Evolutionary conservation across 2,113 vertebrate genomes (phyloP), one percentile per base, ranked within the genome.

Genomic region (Mohoua ochrocephala): DNA sequence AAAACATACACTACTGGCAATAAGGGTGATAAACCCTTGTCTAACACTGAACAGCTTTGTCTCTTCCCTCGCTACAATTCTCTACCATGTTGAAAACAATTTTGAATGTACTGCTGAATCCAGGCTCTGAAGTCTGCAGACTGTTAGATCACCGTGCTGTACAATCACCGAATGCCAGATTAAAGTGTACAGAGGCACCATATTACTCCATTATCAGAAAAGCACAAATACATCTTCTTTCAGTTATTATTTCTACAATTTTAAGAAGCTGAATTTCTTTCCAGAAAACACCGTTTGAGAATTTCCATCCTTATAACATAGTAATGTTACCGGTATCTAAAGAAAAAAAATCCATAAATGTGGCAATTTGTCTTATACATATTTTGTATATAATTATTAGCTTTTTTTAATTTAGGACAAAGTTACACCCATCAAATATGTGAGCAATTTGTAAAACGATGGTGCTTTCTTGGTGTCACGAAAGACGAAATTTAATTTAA

Each of bases 31-130:
- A 96, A 96, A 94, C 37, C 59, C 59, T 80, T 64, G 45, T 76
- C 79, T 80, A 71, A 95, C 73, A 81, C 45, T 22, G 60, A 59
- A 71, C 39, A 95, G 79, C 71, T 95, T 87, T 85, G 69, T 71
- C 85, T 83, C 75, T 49, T 92, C 69, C 64, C 71, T 87, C 0
- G 0, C 79, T 77, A 44, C 50, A 54, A 27, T 59, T 33, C 42
- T 70, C 85, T 47, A 50, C 65, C n/a, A 33, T 6, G 56, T 15
- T 90, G 77, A 63, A 94, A 94, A 93, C 42, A 84, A 71, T 92
- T 91, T 65, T 70, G 61, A 31, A 67, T 67, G 56, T 67, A 60
- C 78, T 41, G 69, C n/a, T 74, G 78, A 69, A 94, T 49, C n/a
- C 56, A 70, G 50, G 73, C 56, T 83, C 74, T 53, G 70, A 79